Base-by-base conservation (phyloP, 2,113 vertebrate species). In the Pollachius pollachius region DNA sequence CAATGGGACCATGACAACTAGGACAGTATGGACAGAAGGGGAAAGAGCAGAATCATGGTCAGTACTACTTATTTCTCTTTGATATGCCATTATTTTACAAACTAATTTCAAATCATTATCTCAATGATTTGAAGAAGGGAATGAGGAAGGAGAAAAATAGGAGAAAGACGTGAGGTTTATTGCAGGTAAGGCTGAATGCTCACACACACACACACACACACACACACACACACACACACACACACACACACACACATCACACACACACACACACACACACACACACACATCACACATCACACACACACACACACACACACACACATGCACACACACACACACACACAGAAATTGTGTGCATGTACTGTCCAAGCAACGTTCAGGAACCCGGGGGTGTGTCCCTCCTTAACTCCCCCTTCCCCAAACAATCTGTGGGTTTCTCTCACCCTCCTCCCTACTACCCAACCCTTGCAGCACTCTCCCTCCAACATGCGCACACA, bases 261-360 rank as follows among this genome's bases (percentile, higher is more conserved):
- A 16, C 60, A 30, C 23, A 62, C 60, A 62, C 60, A 62, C 30
- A 5, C 30, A 5, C 30, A 5, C 13, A 16, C 60, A 16, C 60
- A 30, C 23, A 62, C 60, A 62, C 60, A 62, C 30, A 5, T n/a
- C 30, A 5, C 30, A 5, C 13, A 16, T n/a, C 60, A 16, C 60
- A 30, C 23, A 62, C 60, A 62, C 60, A 62, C 52, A 30, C 68
- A 4, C 70, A 64, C 18, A 23, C 59, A 23, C 59, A 61, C 59
- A 63, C 62, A 65, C 41, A 21, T 18, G 7, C 13, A 16, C 60
- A 16, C 60, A 30, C 23, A 27, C 60, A 62, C 60, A 62, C 8
- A 62, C 60, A 62, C 19, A 27, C 60, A 62, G 1, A 62, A 23
- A 62, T 23, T 23, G 8, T 48, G 6, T 48, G 6, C 41, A 48